Base-by-base conservation (phyloP, 2,797 vertebrate genomes). In the Cygnus olor region DNA sequence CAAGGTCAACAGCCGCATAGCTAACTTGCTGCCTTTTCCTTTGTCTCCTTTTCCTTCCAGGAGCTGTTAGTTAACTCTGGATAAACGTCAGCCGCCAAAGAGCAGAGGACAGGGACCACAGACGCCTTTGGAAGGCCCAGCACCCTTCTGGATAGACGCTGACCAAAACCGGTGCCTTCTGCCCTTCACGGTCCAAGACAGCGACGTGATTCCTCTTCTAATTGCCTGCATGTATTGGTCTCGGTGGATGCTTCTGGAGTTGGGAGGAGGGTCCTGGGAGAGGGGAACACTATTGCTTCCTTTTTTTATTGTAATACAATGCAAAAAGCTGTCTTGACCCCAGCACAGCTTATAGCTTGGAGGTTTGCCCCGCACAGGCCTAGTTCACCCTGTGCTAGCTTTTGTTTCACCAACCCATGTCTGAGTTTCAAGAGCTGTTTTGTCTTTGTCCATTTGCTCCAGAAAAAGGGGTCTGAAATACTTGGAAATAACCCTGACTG, bases 11-110 rank as follows among this genome's bases (percentile, higher is more conserved):
- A 85, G 28, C 72, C 89, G 54, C n/a, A 9, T 76, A 42, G 90
- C 25, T 74, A 88, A 70, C 71, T 65, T 80, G 8, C 42, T 90
- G 42, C 38, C 21, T 94, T 91, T 85, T 80, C 44, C 84, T 95
- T 89, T 95, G 69, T 94, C 60, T 94, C 45, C 27, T 82, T 94
- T 80, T 66, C 79, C 76, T 54, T 94, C 32, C 83, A 97, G 97
- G 97, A 95, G 87, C 93, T 97, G 76, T 93, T 97, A 64, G 91
- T 97, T 85, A 96, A 97, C 85, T 95, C 94, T 54, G 96, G 93
- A 94, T 97, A 96, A 95, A 71, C 38, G 15, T 84, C 85, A 70
- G 72, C 72, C 20, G 1, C 53, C 54, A 68, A 78, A 93, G 73
- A 94, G 78, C 93, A 91, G 90, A 96, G 56, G 53, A 89, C 85